Evolutionary conservation across 64 coral and sea anemone species (phyloP), one percentile per base, ranked within the genome.

Genomic region (Actinia tenebrosa): DNA sequence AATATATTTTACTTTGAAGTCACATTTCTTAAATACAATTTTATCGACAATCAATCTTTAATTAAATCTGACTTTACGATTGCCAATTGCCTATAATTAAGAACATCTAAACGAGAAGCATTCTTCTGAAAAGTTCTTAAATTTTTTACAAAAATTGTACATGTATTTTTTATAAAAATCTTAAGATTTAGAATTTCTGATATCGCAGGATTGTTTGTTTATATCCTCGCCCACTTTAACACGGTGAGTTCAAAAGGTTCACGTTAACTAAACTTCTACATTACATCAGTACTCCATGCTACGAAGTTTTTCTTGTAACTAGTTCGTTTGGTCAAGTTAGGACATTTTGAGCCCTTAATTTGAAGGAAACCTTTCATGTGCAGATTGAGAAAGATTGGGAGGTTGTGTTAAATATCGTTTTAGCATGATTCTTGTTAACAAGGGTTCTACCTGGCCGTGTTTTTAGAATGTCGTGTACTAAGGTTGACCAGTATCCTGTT

Each of bases 21-120:
- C 11, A 10, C 7, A 75, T 26, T 14, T 42, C 11, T 75, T 42
- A 75, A 42, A 5, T 42, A 13, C 1, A 13, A 10, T 30, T 27
- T 27, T 75, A 75, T 75, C 69, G 69, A 42, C 42, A 66, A n/a
- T 18, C 23, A 75, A 75, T 75, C 69, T 27, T 75, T 75, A 42
- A 75, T 75, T 27, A 75, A 75, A 75, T 75, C 69, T 75, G n/a
- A 75, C 69, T 75, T 75, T 42, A 11, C 10, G 69, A 75, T 75
- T 10, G 26, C 26, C 25, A 75, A 75, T 75, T 75, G 42, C 3
- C 69, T 75, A 15, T 75, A 75, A 75, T 75, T 75, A 75, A 75
- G n/a, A 75, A 42, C n/a, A 37, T 30, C 10, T 75, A 43, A 16
- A 37, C 9, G 10, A 30, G 27, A 75, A 75, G 42, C 9, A 7